phyloP scores from a whole-genome alignment of 2,113 vertebrate genomes.

The Scophthalmus maximus region DNA sequence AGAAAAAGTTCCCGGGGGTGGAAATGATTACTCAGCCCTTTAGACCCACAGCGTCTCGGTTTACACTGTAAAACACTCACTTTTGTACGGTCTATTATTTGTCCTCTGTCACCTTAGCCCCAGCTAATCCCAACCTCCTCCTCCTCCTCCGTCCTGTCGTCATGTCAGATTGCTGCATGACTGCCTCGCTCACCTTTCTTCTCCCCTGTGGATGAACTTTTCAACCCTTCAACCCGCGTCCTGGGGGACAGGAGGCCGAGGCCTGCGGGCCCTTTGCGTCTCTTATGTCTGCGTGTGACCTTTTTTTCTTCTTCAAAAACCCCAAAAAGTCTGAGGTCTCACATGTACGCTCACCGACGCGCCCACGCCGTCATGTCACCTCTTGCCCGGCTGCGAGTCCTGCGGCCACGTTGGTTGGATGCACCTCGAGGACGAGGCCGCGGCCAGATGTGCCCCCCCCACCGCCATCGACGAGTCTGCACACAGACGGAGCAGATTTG shows the following conservation, averaged over 20 bases:
- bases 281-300: constrained; percentile 20
- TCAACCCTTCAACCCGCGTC: constrained; percentile 70
- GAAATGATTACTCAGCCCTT: constrained; percentile 9
- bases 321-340: constrained; percentile 19
- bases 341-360: constrained; percentile 1
- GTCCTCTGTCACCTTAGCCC: constrained; percentile 56
- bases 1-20: not conserved
- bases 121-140: constrained; percentile 40
- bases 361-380: constrained; percentile 45
- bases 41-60: constrained; percentile 35
- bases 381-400: constrained; percentile 51
- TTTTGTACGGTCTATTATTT: constrained; percentile 46
- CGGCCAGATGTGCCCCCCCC: constrained; percentile 18
- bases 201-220: constrained; percentile 65
- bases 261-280: constrained; percentile 14
- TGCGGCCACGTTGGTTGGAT: constrained; percentile 42
- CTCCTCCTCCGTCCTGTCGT: constrained; percentile 26
- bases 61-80: constrained; percentile 40
- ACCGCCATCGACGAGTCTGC: constrained; percentile 9
- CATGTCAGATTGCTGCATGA: constrained; percentile 64
- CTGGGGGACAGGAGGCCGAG: constrained; percentile 30
- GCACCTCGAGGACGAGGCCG: not conserved
- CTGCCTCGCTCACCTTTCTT: constrained; percentile 56
- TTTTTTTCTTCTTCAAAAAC: constrained; percentile 9
- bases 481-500: constrained; percentile 5